Percentiles rank a stretch among this genome's conserved stretches.
phyloP scores from a whole-genome alignment of 2,888 invertebrate species.

The Parnassius mnemosyne region DNA sequence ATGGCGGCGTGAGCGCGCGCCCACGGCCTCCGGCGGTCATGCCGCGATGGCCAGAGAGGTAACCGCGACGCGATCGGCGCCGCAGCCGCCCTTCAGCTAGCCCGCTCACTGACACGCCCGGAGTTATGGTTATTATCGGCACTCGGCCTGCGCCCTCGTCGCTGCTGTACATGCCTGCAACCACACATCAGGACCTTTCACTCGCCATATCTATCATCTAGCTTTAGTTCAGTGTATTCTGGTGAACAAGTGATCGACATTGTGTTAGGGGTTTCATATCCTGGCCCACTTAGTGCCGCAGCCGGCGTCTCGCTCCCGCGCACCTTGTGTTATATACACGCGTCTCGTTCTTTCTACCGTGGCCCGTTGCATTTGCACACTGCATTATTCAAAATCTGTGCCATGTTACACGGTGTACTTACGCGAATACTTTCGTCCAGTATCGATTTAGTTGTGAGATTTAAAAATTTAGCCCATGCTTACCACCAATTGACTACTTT shows the following conservation, averaged over 20 bases:
- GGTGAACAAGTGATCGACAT: conserved; percentile 18
- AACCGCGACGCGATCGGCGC: conserved; percentile 64
- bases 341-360: conserved; percentile 52
- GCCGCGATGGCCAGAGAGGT: conserved; percentile 88
- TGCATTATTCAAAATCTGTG: conserved; percentile 57
- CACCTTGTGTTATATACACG: conserved; percentile 34
- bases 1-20: conserved; percentile 80
- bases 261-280: conserved; percentile 29
- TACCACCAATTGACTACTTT: neutral
- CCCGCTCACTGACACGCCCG: conserved; percentile 60
- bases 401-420: conserved; percentile 40
- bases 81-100: conserved; percentile 58
- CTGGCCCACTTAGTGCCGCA: conserved; percentile 53
- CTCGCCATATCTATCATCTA: conserved; percentile 26
- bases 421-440: conserved; percentile 31
- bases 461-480: conserved; percentile 16
- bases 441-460: conserved; percentile 31
- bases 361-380: conserved; percentile 66
- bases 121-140: conserved; percentile 45
- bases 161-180: conserved; percentile 25
- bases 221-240: conserved; percentile 18
- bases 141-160: conserved; percentile 30
- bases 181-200: conserved; percentile 24
- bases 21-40: conserved; percentile 83
- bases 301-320: conserved; percentile 58